phyloP scores from a whole-genome alignment of 1,140 invertebrate genomes.

The Augochlora pura region DNA sequence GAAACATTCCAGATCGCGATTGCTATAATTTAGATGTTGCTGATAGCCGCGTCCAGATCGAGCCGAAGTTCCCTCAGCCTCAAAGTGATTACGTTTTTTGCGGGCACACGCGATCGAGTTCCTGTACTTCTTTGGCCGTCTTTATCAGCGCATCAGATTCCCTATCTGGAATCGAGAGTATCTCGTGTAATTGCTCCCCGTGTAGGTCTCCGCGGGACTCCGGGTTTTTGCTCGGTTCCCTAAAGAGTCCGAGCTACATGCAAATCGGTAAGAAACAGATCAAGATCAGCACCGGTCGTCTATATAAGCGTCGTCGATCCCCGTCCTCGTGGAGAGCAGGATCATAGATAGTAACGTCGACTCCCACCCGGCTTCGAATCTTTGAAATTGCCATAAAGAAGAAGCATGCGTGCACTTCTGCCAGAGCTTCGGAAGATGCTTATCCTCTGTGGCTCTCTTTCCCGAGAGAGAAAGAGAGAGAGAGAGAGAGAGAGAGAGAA shows the following conservation, averaged over 20 bases:
- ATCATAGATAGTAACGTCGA: background rate
- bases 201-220: constrained; percentile 39
- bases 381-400: constrained; percentile 22
- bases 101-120: background rate
- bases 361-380: background rate
- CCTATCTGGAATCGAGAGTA: constrained; percentile 48
- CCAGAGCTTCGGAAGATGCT: background rate
- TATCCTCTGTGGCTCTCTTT: background rate
- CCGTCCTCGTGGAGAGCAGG: constrained; percentile 5
- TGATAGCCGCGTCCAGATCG: background rate
- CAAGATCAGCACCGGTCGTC: constrained; percentile 49
- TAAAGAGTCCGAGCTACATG: constrained; percentile 46
- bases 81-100: background rate
- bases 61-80: background rate
- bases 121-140: background rate
- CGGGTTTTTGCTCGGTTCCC: constrained; percentile 38
- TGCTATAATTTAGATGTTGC: constrained; percentile 2
- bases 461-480: background rate
- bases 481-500: background rate
- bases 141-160: constrained; percentile 25
- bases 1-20: background rate
- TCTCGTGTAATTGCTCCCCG: constrained; percentile 54
- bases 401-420: no score
- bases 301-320: constrained; percentile 38
- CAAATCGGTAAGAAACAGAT: constrained; percentile 62